Percentiles rank a stretch among this genome's conserved stretches.
phyloP scores from a whole-genome alignment of 2,797 vertebrate genomes.

The Limnodromus scolopaceus region DNA sequence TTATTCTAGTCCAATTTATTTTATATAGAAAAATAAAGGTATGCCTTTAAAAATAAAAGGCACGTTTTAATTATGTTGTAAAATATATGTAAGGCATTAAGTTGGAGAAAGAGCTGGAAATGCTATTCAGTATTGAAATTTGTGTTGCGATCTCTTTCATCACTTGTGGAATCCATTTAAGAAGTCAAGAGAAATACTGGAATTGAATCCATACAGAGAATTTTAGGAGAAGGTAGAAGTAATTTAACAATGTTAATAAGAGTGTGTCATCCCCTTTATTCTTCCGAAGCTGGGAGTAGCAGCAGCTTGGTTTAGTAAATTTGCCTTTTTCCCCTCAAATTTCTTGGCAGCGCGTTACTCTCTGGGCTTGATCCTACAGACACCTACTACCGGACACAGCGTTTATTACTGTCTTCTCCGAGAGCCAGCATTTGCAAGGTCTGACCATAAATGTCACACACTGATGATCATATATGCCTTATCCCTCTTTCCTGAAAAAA shows the following conservation, averaged over 20 bases:
- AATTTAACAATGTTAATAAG: not conserved
- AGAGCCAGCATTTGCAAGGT: not conserved
- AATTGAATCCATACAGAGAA: not conserved
- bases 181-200: not conserved
- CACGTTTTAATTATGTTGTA: not conserved
- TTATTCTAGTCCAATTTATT: not conserved
- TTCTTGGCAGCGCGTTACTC: conserved; percentile 18
- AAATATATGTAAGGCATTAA: not conserved
- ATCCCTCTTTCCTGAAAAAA: conserved; percentile 48
- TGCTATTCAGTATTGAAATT: not conserved
- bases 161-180: not conserved
- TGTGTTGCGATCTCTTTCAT: not conserved
- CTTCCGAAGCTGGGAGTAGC: not conserved
- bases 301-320: not conserved
- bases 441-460: conserved; percentile 2
- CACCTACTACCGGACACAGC: not conserved
- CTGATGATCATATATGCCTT: conserved; percentile 62
- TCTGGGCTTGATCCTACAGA: not conserved
- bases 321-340: not conserved
- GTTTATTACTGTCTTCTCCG: not conserved
- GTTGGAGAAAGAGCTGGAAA: conserved; percentile 47
- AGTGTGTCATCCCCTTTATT: not conserved
- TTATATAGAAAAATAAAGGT: not conserved
- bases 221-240: not conserved
- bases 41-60: not conserved